These are phyloP conservation scores for Acarapis woodi DNA, from an alignment of 1,140 invertebrate species.

Conservation along the genomic window DNA sequence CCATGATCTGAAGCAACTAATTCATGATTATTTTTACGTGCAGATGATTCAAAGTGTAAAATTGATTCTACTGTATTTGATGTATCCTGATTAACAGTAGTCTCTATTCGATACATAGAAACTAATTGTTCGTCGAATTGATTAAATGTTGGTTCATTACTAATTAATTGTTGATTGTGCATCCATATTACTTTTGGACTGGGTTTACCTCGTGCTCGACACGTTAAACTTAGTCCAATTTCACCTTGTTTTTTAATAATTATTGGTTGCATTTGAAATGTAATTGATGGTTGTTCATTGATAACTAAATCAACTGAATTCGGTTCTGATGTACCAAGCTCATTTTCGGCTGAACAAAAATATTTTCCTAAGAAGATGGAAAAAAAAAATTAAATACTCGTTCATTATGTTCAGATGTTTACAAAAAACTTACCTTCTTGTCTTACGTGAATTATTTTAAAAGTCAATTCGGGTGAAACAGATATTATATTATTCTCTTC, in stretches of 20 bases:
- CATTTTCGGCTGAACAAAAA: conserved; percentile 39
- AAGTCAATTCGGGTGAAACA: conserved; percentile 47
- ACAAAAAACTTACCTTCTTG: conserved; percentile 64
- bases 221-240: conserved; percentile 42
- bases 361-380: conserved; percentile 59
- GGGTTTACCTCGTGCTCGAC: conserved; percentile 57
- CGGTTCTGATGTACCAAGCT: too few relatives aligned
- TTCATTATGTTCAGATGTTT: too few relatives aligned
- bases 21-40: conserved; percentile 19
- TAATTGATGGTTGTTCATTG: conserved; percentile 46
- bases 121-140: too few relatives aligned
- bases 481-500: conserved; percentile 27
- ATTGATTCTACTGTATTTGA: conserved; percentile 43
- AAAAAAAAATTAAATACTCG: too few relatives aligned
- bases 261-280: conserved; percentile 41
- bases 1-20: conserved; percentile 51
- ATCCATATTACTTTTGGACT: conserved; percentile 49
- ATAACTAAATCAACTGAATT: conserved; percentile 52
- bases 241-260: conserved; percentile 33
- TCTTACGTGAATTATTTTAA: conserved; percentile 42
- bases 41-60: conserved; percentile 41
- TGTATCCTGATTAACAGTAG: too few relatives aligned
- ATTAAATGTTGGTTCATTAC: conserved; percentile 30
- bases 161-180: conserved; percentile 46
- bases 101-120: conserved; percentile 35